phyloP scores from a whole-genome alignment of 2,797 vertebrate species.

The Austrolebias charrua region DNA sequence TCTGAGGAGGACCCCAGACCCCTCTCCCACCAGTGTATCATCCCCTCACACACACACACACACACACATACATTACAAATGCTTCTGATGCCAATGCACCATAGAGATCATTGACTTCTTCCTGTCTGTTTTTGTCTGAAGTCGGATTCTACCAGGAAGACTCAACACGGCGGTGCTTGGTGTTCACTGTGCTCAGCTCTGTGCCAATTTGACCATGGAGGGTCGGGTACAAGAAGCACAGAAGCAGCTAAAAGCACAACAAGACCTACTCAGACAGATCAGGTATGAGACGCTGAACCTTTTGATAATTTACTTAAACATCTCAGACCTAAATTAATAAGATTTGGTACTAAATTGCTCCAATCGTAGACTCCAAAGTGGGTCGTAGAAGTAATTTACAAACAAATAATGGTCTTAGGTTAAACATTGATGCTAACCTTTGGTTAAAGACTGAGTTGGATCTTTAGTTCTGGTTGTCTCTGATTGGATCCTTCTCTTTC shows the following conservation, averaged over 20 bases:
- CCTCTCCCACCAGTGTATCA: too few relatives aligned
- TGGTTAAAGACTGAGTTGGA: neutral
- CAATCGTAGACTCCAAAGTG: too few relatives aligned
- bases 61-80: too few relatives aligned
- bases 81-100: too few relatives aligned
- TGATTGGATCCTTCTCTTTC: conserved; percentile 8
- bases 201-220: conserved; percentile 79
- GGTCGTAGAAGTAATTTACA: too few relatives aligned
- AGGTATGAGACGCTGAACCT: conserved; percentile 51
- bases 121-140: conserved; percentile 24
- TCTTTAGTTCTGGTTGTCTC: too few relatives aligned
- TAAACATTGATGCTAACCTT: neutral
- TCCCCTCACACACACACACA: too few relatives aligned
- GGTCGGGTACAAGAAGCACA: conserved; percentile 77
- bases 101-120: neutral
- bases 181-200: conserved; percentile 81
- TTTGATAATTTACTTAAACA: too few relatives aligned
- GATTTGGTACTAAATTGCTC: too few relatives aligned
- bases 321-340: too few relatives aligned
- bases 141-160: conserved; percentile 61
- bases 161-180: conserved; percentile 77
- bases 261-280: conserved; percentile 73
- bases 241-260: conserved; percentile 70
- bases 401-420: too few relatives aligned
- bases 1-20: too few relatives aligned